phyloP scores from a whole-genome alignment of 2,113 vertebrate genomes.

The Pachycephala philippinensis region DNA sequence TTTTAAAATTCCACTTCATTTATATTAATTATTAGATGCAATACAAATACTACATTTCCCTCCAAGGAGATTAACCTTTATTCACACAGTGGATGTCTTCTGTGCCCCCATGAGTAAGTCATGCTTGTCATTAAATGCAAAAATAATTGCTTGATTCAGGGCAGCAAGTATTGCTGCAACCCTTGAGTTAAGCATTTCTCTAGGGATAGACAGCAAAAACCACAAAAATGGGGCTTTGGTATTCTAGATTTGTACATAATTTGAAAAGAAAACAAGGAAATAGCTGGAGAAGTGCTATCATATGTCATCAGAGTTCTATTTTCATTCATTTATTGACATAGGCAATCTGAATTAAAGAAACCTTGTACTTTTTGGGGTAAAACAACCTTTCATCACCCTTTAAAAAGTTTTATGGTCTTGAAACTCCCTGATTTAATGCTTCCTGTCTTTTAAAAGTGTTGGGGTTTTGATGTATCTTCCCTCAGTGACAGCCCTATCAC shows the following conservation, averaged over 20 bases:
- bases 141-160: constrained; percentile 34
- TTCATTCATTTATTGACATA: not conserved
- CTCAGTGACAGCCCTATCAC: not conserved
- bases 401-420: not conserved
- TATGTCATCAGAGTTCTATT: not conserved
- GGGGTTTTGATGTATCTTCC: not conserved
- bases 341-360: not conserved
- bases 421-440: not conserved
- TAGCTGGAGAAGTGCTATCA: not conserved
- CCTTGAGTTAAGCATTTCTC: not conserved
- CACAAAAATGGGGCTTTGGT: not conserved
- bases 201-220: not conserved
- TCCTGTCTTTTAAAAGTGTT: not conserved
- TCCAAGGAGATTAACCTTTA: constrained; percentile 34
- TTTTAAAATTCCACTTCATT: not conserved
- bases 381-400: not conserved
- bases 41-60: not conserved
- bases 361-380: not conserved
- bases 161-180: not conserved
- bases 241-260: not conserved
- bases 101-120: not conserved
- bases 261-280: not conserved
- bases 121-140: constrained; percentile 12
- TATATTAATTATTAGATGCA: not conserved
- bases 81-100: not conserved